Evolutionary conservation across 2,113 vertebrate species (phyloP), one percentile per base, ranked within the genome.

Genomic region (Esox niger): DNA sequence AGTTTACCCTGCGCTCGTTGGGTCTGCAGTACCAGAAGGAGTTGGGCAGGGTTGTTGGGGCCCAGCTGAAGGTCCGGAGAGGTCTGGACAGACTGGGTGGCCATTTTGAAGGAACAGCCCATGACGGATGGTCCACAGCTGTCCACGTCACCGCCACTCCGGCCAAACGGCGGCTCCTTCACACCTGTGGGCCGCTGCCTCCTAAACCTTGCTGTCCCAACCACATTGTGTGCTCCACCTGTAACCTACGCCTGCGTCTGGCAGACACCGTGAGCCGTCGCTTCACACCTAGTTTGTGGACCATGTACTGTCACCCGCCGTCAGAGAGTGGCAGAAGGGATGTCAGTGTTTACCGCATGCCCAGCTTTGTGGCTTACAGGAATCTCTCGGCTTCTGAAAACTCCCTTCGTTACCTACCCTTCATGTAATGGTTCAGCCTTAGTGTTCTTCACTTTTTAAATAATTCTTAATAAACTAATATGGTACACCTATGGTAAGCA

Each of bases 191-290:
- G 10, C 23, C 32, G 20, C 13, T 30, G 6, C 15, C 33, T 6
- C 5, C 7, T 0, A 64, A 66, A 62, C 59, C 61, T 15, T 74
- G 68, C 69, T 80, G 68, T 30, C 79, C 79, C 31, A 80, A 80
- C 59, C 75, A 74, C 65, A 74, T 77, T 1, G 49, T 80, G n/a
- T 77, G 71, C 71, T 80, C 78, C 29, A 77, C 56, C 33, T 80
- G 79, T 38, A 80, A 80, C 60, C 64, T 77, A 4, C 63, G 70
- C 4, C 66, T 79, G 27, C 61, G 78, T 52, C 59, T 79, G 66
- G 73, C 77, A 0, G 73, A 79, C n/a, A 29, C 38, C 3, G 26
- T 73, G n/a, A 69, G 58, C 1, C 66, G 47, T 0, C 58, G 54
- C 10, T 79, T 79, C 57, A 79, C 73, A 17, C 70, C 67, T 1